Conservation (phyloP, 2,797 vertebrate species). For the Pterois miles region DNA sequence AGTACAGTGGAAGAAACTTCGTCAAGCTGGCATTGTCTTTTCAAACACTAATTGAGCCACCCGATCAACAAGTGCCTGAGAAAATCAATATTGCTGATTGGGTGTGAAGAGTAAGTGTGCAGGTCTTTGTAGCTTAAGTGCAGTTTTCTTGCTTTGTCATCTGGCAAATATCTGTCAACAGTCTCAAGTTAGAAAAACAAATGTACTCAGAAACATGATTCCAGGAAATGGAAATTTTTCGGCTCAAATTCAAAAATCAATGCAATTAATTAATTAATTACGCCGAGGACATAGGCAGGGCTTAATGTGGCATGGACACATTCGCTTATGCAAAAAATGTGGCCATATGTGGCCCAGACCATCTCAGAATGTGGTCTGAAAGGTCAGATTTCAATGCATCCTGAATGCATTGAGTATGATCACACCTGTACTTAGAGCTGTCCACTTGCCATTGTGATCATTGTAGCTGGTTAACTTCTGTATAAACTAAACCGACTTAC, state of each 20-base stretch:
- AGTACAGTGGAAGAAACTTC: background rate
- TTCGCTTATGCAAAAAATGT: no score
- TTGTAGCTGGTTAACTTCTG: no score
- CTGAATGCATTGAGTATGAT: no score
- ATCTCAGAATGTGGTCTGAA: no score
- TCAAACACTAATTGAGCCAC: background rate
- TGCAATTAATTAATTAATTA: no score
- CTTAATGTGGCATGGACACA: no score
- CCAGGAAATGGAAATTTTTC: background rate
- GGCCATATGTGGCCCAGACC: no score
- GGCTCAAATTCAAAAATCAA: background rate
- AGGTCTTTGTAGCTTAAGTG: background rate
- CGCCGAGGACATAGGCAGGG: no score
- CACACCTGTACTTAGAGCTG: no score
- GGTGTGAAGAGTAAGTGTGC: background rate
- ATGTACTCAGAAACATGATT: background rate
- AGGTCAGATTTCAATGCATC: no score
- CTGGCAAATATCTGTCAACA: background rate
- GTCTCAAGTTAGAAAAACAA: background rate
- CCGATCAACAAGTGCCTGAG: background rate
- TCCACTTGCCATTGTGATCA: no score
- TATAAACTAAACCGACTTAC: no score
- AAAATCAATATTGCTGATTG: background rate
- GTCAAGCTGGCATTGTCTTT: background rate
- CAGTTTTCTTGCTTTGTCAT: background rate